Percentiles rank a stretch among this genome's conserved stretches.
phyloP scores from a whole-genome alignment of 2,888 invertebrate genomes.

The Polydrusus pterygomalis region DNA sequence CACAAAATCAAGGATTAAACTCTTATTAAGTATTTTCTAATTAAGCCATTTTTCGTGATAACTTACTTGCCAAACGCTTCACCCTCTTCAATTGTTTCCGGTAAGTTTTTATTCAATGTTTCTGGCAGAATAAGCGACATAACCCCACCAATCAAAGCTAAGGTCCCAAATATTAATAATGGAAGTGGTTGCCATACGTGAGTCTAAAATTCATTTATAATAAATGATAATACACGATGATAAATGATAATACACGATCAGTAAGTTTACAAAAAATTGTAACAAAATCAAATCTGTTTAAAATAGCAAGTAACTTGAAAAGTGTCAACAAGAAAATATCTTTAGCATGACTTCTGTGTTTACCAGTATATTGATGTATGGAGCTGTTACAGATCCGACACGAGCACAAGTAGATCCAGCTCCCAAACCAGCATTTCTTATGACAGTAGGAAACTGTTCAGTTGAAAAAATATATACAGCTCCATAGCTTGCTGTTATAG shows the following conservation, averaged over 20 bases:
- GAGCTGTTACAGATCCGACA: conserved; percentile 78
- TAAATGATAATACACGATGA: no score
- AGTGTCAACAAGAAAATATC: no score
- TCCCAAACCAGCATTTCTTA: conserved; percentile 79
- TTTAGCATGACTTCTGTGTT: no score
- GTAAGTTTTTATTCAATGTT: conserved; percentile 78
- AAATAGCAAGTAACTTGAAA: no score
- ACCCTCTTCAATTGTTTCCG: conserved; percentile 80
- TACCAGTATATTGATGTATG: conserved; percentile 77
- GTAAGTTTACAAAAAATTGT: no score
- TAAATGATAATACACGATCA: no score
- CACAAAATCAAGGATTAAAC: no score
- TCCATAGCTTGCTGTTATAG: conserved; percentile 84
- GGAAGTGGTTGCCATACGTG: conserved; percentile 77
- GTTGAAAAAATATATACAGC: conserved; percentile 84
- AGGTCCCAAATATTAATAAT: conserved; percentile 76
- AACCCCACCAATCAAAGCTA: conserved; percentile 75
- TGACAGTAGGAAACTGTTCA: conserved; percentile 86
- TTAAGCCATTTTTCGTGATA: no score
- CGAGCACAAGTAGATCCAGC: conserved; percentile 79
- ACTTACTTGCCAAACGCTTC: conserved; percentile 77
- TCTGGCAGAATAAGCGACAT: conserved; percentile 79
- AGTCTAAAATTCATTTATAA: no score
- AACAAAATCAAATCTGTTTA: no score
- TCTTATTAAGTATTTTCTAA: no score